phyloP scores from a whole-genome alignment of 2,888 invertebrate species.

The Microctonus aethiopoides region DNA sequence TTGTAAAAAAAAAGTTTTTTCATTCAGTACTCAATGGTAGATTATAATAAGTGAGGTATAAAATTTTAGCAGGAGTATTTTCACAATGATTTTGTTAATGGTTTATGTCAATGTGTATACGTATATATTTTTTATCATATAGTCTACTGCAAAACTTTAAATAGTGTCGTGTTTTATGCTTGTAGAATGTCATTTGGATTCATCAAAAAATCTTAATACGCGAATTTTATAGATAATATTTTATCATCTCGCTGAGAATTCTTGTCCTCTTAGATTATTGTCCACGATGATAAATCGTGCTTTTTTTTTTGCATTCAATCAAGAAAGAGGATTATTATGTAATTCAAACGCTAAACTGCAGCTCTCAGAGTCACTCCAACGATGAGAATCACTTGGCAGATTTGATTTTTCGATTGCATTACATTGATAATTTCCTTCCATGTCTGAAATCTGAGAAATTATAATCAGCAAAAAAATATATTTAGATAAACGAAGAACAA shows the following conservation, averaged over 20 bases:
- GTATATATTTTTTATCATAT: neutral
- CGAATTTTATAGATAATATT: neutral
- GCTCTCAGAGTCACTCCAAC: conserved; percentile 64
- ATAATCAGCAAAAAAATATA: conserved; percentile 1
- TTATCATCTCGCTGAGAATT: neutral
- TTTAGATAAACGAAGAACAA: neutral
- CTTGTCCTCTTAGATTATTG: neutral
- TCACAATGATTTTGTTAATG: neutral
- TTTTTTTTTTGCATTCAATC: conserved; percentile 22
- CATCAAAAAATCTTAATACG: neutral
- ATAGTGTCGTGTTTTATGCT: neutral
- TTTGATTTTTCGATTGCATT: conserved; percentile 36
- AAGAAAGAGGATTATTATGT: conserved; percentile 54
- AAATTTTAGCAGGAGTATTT: neutral
- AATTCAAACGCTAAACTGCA: conserved; percentile 62
- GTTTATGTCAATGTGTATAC: neutral
- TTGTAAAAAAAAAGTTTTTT: neutral
- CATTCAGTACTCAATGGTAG: neutral
- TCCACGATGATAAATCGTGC: neutral
- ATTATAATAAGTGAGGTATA: neutral
- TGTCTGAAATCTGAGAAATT: conserved; percentile 48
- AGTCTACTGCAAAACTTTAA: neutral
- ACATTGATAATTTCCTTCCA: conserved; percentile 45
- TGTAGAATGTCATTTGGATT: neutral
- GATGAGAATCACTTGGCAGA: conserved; percentile 53